Percentiles rank a stretch among this genome's conserved stretches.
Conservation (phyloP, 2,888 invertebrate genomes). For the Hesperia comma region DNA sequence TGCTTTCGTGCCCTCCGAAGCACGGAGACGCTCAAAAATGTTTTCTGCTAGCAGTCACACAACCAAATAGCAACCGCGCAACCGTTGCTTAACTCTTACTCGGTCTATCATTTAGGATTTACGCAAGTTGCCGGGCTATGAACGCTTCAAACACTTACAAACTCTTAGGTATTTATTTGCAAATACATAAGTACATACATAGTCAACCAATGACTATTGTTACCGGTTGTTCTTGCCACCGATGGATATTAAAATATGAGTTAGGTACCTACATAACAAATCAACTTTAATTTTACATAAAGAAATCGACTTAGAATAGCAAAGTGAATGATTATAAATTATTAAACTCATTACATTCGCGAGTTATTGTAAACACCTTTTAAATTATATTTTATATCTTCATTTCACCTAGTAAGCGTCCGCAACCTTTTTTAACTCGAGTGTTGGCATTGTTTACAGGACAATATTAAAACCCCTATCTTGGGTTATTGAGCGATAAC, state of each 20-base stretch:
- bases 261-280: neutral
- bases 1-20: too few species aligned
- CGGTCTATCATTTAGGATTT: too few species aligned
- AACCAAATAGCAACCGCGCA: too few species aligned
- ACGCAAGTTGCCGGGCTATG: too few species aligned
- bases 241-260: neutral
- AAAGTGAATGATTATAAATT: neutral
- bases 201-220: too few species aligned
- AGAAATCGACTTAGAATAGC: neutral
- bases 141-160: too few species aligned
- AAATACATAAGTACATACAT: too few species aligned
- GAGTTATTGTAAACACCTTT: neutral
- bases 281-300: neutral
- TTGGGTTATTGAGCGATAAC: conserved; percentile 14
- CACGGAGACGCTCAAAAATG: too few species aligned
- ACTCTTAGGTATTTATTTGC: too few species aligned
- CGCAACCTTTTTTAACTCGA: neutral
- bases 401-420: neutral
- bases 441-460: neutral
- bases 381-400: neutral
- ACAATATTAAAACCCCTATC: conserved; percentile 1
- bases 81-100: too few species aligned
- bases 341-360: neutral
- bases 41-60: too few species aligned
- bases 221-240: too few species aligned